These are phyloP conservation scores for Cnemophilus loriae DNA, from an alignment of 2,113 vertebrate genomes.

Conservation along the genomic window DNA sequence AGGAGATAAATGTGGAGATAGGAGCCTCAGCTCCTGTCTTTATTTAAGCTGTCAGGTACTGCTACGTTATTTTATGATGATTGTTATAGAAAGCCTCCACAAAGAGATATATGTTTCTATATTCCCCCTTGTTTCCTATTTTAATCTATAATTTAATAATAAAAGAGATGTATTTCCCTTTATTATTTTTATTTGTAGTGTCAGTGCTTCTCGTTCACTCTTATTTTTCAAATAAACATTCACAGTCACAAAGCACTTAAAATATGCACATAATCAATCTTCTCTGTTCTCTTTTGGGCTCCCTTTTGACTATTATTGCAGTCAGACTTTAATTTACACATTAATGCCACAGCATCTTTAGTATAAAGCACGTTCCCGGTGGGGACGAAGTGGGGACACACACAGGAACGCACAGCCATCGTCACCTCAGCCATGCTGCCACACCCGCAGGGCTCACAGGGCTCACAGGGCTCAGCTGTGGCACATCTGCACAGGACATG, in stretches of 20 bases:
- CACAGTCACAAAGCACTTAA: conserved; percentile 46
- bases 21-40: conserved; percentile 49
- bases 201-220: background rate
- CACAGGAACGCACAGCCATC: fast-evolving
- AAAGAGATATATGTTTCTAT: conserved; percentile 47
- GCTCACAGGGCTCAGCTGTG: fast-evolving
- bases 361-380: background rate
- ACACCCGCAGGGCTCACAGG: fast-evolving
- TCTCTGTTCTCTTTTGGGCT: conserved; percentile 4
- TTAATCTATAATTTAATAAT: conserved; percentile 68
- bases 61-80: conserved; percentile 58
- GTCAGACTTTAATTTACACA: conserved; percentile 23
- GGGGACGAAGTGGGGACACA: background rate
- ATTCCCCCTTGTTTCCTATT: conserved; percentile 6
- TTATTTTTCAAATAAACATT: conserved; percentile 28
- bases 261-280: conserved; percentile 59
- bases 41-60: conserved; percentile 53
- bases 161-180: conserved; percentile 53
- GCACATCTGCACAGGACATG: fast-evolving
- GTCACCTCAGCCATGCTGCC: background rate
- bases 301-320: conserved; percentile 11
- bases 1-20: conserved; percentile 58
- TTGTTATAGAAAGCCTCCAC: conserved; percentile 54
- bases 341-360: background rate
- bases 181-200: conserved; percentile 49